Evolutionary conservation across 2,113 vertebrate genomes (phyloP).

Genomic region (Gorsachius goisagi): DNA sequence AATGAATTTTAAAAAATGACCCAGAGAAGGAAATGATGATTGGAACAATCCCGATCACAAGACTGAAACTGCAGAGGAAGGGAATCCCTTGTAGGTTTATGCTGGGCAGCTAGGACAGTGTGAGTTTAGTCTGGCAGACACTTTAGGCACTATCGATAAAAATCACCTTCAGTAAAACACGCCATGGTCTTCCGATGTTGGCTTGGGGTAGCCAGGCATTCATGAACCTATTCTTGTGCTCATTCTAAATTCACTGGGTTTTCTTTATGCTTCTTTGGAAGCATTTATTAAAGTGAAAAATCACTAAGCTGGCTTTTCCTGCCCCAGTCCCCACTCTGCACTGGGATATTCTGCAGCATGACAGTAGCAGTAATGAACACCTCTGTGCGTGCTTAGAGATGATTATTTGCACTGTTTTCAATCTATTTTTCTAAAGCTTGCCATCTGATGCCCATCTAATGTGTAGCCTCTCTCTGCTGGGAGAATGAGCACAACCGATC

Average conservation of each 20-base stretch:
- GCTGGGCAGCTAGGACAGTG: background rate
- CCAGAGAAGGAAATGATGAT: background rate
- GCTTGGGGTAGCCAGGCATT: background rate
- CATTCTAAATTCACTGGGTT: background rate
- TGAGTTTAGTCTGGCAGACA: background rate
- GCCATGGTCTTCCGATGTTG: background rate
- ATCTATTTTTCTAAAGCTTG: background rate
- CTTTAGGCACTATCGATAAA: background rate
- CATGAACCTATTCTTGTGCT: background rate
- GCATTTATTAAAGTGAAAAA: background rate
- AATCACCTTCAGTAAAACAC: background rate
- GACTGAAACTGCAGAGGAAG: background rate
- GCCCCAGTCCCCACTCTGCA: background rate
- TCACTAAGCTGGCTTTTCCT: background rate
- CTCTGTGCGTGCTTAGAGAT: background rate
- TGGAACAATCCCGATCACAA: background rate
- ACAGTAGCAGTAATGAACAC: background rate
- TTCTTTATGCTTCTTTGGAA: background rate
- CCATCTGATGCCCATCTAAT: conserved; percentile 51
- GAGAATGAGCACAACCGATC: background rate
- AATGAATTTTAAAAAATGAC: background rate
- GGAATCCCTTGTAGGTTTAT: background rate
- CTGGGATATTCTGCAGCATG: background rate
- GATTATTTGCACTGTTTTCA: conserved; percentile 12
- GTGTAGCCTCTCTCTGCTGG: background rate